Evolutionary conservation across 1,140 invertebrate species (phyloP).

Genomic region (Trichonephila clavipes): DNA sequence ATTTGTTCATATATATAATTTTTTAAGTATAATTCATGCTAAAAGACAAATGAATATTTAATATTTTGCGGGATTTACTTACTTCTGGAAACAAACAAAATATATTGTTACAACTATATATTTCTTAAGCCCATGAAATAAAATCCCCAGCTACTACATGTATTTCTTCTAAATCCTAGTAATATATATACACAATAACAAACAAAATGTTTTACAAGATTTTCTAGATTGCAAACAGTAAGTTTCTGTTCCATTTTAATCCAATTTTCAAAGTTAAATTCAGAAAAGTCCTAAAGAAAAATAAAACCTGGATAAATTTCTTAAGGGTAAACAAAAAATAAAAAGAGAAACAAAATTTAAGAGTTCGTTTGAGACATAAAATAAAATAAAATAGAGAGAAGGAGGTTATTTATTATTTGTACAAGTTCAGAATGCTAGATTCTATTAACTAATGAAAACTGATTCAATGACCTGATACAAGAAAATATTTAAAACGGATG

Average conservation of each 20-base stretch:
- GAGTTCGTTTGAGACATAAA: background rate
- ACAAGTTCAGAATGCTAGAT: background rate
- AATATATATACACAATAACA: background rate
- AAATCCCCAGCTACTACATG: background rate
- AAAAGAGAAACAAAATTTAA: background rate
- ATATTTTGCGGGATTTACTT: too few relatives aligned
- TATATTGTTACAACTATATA: too few relatives aligned
- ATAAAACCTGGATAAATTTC: background rate
- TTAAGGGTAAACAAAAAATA: background rate
- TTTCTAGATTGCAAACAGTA: background rate
- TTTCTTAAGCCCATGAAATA: too few relatives aligned
- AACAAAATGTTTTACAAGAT: background rate
- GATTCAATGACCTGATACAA: background rate
- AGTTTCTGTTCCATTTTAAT: background rate
- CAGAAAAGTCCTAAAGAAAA: background rate
- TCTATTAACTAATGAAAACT: background rate
- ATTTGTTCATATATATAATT: too few relatives aligned
- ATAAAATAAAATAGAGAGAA: background rate
- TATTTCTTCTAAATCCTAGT: background rate
- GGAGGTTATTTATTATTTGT: background rate
- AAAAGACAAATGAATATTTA: too few relatives aligned
- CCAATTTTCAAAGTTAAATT: background rate
- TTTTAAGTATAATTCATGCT: too few relatives aligned
- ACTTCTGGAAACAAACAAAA: too few relatives aligned
- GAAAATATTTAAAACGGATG: too few relatives aligned